phyloP scores from a whole-genome alignment of 2,888 invertebrate genomes.

The Erannis defoliaria region DNA sequence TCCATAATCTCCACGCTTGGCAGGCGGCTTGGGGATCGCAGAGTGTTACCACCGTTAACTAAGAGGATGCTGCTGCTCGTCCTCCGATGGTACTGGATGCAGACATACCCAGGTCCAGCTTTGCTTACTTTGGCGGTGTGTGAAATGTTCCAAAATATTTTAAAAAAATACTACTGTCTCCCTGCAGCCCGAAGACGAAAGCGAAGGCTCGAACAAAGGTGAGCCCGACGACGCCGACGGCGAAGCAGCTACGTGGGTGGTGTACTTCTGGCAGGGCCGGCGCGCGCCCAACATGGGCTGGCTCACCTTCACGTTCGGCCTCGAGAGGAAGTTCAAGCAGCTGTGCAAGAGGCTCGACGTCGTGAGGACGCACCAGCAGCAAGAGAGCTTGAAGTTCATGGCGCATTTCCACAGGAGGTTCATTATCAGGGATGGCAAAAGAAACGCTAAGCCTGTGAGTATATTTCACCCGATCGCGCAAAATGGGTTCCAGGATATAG shows the following conservation, averaged over 20 bases:
- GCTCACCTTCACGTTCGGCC: slow-evolving; percentile 99
- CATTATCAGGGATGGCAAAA: slow-evolving; percentile 95
- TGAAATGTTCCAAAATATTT: too few relatives aligned
- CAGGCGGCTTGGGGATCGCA: too few relatives aligned
- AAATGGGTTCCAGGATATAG: too few relatives aligned
- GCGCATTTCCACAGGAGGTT: slow-evolving; percentile 98
- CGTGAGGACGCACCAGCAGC: slow-evolving; percentile 98
- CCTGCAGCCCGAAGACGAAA: slow-evolving; percentile 83
- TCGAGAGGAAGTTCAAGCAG: slow-evolving; percentile 81
- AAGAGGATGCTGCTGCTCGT: too few relatives aligned
- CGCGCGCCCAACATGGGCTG: slow-evolving; percentile 99
- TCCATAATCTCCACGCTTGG: too few relatives aligned
- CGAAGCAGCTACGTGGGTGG: slow-evolving; percentile 90
- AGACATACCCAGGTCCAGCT: too few relatives aligned
- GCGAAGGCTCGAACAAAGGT: slow-evolving; percentile 66
- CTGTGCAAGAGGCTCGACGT: slow-evolving; percentile 89
- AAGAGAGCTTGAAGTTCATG: slow-evolving; percentile 99
- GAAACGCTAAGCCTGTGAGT: slow-evolving; percentile 84
- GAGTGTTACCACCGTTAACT: too few relatives aligned
- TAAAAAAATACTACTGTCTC: not conserved
- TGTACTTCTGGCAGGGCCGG: slow-evolving; percentile 99
- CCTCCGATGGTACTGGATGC: too few relatives aligned
- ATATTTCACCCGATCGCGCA: too few relatives aligned
- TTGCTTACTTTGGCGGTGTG: not conserved
- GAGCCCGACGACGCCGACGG: slow-evolving; percentile 79